These are phyloP conservation scores for Vulpes ferrilata DNA, from an alignment of 2,113 vertebrate genomes.

Conservation along the genomic window DNA sequence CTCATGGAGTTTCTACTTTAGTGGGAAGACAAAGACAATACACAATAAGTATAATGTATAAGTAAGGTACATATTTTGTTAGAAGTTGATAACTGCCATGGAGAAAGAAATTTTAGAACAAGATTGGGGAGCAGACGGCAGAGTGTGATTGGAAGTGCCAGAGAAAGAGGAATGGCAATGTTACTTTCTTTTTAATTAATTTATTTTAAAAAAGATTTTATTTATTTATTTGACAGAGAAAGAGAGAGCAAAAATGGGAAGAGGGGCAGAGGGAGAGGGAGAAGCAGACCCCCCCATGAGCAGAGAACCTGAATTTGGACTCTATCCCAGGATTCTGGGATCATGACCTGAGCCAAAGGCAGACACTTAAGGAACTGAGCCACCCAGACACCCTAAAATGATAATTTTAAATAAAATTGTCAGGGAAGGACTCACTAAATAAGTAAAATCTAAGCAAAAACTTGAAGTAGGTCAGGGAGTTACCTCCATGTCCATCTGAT, in stretches of 20 bases:
- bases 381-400: too few species aligned
- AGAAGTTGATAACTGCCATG: neutral
- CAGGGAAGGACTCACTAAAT: neutral
- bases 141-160: neutral
- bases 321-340: too few species aligned
- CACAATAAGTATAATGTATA: neutral
- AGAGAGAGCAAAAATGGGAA: too few species aligned
- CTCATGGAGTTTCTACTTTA: neutral
- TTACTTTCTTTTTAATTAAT: too few species aligned
- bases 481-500: neutral
- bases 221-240: too few species aligned
- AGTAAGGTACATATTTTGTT: neutral
- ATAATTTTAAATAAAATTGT: neutral
- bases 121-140: rapidly evolving
- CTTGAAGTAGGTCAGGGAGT: neutral
- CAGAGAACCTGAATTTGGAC: too few species aligned
- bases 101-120: neutral
- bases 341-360: too few species aligned
- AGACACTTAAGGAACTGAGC: too few species aligned
- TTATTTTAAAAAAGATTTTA: too few species aligned
- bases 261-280: too few species aligned
- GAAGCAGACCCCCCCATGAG: too few species aligned
- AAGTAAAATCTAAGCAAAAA: neutral
- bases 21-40: neutral
- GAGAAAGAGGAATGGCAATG: neutral